These are phyloP conservation scores for Poecilia gillii DNA, from an alignment of 2,797 vertebrate genomes.

Conservation along the genomic window DNA sequence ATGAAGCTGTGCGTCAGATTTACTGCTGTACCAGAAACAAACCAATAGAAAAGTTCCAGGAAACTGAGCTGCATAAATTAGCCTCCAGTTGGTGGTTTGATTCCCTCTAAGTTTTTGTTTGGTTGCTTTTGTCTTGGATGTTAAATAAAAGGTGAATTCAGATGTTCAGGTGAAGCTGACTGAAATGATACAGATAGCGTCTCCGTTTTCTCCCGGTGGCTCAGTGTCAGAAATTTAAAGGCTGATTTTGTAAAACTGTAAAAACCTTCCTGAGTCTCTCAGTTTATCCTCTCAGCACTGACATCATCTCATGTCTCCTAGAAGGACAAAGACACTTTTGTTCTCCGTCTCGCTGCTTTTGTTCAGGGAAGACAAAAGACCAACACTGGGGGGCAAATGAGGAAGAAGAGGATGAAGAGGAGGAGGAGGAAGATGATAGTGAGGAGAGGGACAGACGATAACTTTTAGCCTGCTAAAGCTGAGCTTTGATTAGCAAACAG, in stretches of 20 bases:
- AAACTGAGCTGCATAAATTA: not conserved
- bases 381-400: slow-evolving; percentile 5
- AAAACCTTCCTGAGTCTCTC: slow-evolving; percentile 17
- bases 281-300: not conserved
- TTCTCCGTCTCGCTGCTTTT: slow-evolving; percentile 48
- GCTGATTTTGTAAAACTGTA: not conserved
- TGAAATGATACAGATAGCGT: not conserved
- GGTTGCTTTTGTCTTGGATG: not conserved
- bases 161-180: not conserved
- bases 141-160: not conserved
- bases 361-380: slow-evolving; percentile 48
- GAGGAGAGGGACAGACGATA: not conserved
- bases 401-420: not conserved
- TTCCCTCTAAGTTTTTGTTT: not conserved
- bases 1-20: too few species aligned
- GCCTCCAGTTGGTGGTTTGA: not conserved
- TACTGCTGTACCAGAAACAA: too few species aligned
- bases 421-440: not conserved
- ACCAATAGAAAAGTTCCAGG: not conserved
- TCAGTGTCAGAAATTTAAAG: slow-evolving; percentile 1
- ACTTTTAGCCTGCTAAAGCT: not conserved
- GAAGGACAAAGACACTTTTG: slow-evolving; percentile 47
- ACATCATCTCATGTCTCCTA: slow-evolving; percentile 3
- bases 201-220: not conserved
- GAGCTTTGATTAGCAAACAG: not conserved